Conservation (phyloP, 2,797 vertebrate genomes). For the Neopelma chrysocephalum region DNA sequence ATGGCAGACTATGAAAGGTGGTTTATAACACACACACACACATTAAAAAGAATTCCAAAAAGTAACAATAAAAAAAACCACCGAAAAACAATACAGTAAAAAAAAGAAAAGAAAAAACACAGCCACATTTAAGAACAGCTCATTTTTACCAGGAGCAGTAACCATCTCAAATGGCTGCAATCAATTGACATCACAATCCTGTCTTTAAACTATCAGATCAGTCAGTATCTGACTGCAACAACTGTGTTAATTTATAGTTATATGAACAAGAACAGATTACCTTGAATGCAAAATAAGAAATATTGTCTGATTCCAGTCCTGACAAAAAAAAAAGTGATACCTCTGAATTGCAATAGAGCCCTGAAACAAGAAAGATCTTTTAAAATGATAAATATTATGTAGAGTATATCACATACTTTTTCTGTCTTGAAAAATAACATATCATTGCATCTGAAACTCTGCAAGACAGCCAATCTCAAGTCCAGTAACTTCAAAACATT, state of each 20-base stretch:
- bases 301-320: neutral
- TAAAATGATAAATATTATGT: neutral
- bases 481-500: slow-evolving; percentile 35
- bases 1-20: neutral
- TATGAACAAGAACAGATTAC: neutral
- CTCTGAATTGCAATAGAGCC: neutral
- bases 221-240: neutral
- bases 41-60: neutral
- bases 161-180: neutral
- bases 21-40: neutral
- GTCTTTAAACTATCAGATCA: neutral
- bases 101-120: neutral
- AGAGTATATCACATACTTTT: neutral
- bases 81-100: rapidly evolving
- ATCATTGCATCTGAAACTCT: neutral
- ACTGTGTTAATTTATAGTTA: neutral
- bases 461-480: neutral
- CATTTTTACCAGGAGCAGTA: neutral
- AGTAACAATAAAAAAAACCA: neutral
- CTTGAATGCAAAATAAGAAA: neutral
- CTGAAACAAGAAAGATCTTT: neutral
- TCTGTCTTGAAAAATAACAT: neutral
- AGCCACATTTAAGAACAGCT: neutral
- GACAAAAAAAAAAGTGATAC: neutral
- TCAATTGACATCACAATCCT: neutral